phyloP scores from a whole-genome alignment of 1,140 invertebrate species.

The Drosophila asahinai region DNA sequence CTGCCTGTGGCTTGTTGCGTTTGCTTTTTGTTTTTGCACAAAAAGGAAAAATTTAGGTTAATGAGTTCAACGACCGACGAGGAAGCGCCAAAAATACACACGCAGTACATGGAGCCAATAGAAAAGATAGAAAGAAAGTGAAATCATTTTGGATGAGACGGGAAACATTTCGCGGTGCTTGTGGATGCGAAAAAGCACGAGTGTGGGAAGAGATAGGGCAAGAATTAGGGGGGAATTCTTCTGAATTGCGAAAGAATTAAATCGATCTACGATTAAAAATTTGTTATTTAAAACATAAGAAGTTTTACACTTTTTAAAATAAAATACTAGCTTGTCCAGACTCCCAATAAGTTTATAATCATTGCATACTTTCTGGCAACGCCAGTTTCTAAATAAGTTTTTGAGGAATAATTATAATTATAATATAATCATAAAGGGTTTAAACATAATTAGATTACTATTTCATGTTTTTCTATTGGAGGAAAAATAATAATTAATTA shows the following conservation, averaged over 20 bases:
- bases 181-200: neutral
- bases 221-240: neutral
- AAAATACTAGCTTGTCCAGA: neutral
- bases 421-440: no score
- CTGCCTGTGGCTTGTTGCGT: slow-evolving; percentile 26
- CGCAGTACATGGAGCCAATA: slow-evolving; percentile 41
- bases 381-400: neutral
- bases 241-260: neutral
- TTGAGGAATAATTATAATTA: no score
- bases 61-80: slow-evolving; percentile 77
- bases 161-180: slow-evolving; percentile 2
- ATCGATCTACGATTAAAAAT: no score
- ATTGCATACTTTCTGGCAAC: neutral
- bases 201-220: slow-evolving; percentile 8
- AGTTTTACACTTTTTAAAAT: no score
- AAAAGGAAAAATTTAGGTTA: slow-evolving; percentile 72
- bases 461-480: no score
- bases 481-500: no score
- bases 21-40: slow-evolving; percentile 56
- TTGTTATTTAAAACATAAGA: no score
- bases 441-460: no score
- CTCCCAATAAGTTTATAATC: neutral
- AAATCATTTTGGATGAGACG: slow-evolving; percentile 41
- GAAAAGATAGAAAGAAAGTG: slow-evolving; percentile 65
- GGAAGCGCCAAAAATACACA: slow-evolving; percentile 59